phyloP scores from a whole-genome alignment of 2,113 vertebrate species.

The Hystrix brachyura region DNA sequence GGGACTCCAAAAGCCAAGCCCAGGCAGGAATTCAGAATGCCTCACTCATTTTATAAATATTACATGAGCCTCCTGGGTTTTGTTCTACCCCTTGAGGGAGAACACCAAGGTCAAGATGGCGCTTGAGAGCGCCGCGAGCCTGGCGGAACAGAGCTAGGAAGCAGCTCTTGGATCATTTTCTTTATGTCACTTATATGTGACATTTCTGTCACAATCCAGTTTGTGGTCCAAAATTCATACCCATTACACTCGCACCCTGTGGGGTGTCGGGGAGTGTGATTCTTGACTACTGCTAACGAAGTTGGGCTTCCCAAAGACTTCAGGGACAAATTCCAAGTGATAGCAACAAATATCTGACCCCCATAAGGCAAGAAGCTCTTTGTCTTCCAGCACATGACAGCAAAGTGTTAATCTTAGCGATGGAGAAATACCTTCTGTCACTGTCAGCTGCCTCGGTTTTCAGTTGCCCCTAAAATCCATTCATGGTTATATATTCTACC shows the following conservation, averaged over 20 bases:
- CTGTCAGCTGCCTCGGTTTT: constrained; percentile 35
- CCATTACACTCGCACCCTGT: not conserved
- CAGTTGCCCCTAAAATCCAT: constrained; percentile 18
- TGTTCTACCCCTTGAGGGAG: not conserved
- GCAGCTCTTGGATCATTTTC: not conserved
- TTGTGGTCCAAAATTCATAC: not conserved
- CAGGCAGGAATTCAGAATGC: not conserved
- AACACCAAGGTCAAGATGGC: not conserved
- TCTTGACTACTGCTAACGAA: not conserved
- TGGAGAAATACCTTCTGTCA: constrained; percentile 53
- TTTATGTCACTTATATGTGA: not conserved
- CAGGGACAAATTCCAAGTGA: constrained; percentile 15
- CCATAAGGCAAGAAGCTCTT: constrained; percentile 1
- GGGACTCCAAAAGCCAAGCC: not conserved
- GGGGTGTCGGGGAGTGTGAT: not conserved
- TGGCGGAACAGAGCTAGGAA: not conserved
- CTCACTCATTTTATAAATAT: not conserved
- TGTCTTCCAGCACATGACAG: constrained; percentile 51
- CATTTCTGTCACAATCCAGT: constrained; percentile 14
- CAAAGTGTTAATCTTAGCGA: constrained; percentile 4
- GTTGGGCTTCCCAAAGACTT: not conserved
- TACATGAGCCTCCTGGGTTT: not conserved
- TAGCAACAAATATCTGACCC: constrained; percentile 17
- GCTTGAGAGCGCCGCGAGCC: not conserved
- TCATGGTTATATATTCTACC: not conserved